Base-by-base conservation (phyloP, 2,888 invertebrate species). In the Drosophila koepferae region DNA sequence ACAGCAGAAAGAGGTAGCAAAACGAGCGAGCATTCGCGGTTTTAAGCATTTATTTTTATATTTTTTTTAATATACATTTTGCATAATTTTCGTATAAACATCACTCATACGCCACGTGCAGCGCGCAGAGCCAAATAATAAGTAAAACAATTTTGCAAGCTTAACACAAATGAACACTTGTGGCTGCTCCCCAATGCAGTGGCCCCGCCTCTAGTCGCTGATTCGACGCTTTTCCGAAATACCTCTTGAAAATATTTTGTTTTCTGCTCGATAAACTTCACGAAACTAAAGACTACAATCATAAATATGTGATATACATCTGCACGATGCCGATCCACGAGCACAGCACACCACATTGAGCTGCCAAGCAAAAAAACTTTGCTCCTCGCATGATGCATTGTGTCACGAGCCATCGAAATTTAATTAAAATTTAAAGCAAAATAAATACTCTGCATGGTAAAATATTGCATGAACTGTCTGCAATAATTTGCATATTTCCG, bases 51-150 rank as follows among this genome's bases (percentile, higher is more conserved):
- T 63, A 36, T 49, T 38, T 41, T 46, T 48, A 36, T 36, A 16
- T 18, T 16, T 77, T 82, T 87, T 89, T 77, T 81, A 74, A 83
- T 82, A 82, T 86, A 87, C 82, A 84, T 84, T 89, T 86, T 90
- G 89, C 90, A 86, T 90, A 86, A 86, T 90, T 90, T 84, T 66
- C 87, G 63, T 84, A 86, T 86, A 86, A 86, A 90, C 90, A 86
- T 86, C 82, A 89, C 86, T 86, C 86, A 86, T 90, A 86, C 86
- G 80, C 80, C 86, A 80, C 80, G 86, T 86, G 89, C 85, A 77
- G 40, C 58, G 41, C 59, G 72, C 75, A 63, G 16, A 74, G 43
- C 60, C 49, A 75, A 79, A 89, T 89, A 81, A 84, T 77, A 86
- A 86, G 89, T 71, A 81, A 83, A 80, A 86, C 87, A 88, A 86